phyloP scores from a whole-genome alignment of 2,797 vertebrate species.

The Alauda arvensis region DNA sequence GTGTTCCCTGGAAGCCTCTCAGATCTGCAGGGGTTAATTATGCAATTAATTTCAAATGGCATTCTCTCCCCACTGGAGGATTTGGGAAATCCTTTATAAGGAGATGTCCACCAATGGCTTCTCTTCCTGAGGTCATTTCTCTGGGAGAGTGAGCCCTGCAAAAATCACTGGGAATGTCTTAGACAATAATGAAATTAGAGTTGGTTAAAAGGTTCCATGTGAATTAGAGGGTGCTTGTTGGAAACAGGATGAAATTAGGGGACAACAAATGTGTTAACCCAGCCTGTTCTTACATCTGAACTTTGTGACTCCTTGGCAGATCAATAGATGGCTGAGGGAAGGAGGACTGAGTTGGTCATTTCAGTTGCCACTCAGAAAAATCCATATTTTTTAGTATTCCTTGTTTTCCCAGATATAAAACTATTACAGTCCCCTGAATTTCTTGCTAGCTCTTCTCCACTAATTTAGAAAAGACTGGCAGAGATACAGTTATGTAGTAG shows the following conservation, averaged over 20 bases:
- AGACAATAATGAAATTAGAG: neutral
- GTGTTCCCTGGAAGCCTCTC: neutral
- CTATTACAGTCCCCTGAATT: neutral
- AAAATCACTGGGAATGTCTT: neutral
- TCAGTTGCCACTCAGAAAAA: neutral
- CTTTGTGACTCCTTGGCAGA: neutral
- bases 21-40: neutral
- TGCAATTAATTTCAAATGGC: neutral
- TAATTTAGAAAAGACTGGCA: neutral
- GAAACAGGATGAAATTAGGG: neutral
- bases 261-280: neutral
- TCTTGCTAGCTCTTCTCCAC: neutral
- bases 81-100: neutral
- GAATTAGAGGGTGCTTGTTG: neutral
- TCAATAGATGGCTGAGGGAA: neutral
- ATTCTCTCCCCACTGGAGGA: neutral
- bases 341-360: neutral
- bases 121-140: neutral
- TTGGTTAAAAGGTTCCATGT: neutral
- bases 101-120: neutral
- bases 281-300: neutral
- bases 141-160: neutral
- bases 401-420: neutral
- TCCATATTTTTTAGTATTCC: neutral
- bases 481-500: neutral